These are phyloP conservation scores for Caprella mutica DNA, from an alignment of 2,888 invertebrate genomes.

Conservation along the genomic window DNA sequence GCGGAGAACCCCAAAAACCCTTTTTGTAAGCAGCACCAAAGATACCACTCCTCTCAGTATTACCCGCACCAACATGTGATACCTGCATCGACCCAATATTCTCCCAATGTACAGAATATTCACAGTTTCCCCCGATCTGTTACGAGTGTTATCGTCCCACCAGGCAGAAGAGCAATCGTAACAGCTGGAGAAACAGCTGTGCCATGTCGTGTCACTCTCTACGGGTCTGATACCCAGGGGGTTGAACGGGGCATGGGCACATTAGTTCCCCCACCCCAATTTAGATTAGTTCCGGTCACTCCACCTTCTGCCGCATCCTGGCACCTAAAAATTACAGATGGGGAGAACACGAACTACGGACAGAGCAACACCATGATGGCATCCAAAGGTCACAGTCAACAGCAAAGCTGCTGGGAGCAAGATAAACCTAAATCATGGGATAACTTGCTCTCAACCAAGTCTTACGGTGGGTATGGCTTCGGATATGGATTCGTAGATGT, in stretches of 20 bases:
- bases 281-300: conserved; percentile 2
- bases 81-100: conserved; percentile 15
- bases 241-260: conserved; percentile 2
- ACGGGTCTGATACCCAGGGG: conserved; percentile 1
- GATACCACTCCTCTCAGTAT: conserved; percentile 27
- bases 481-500: conserved; percentile 32
- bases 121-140: conserved; percentile 4
- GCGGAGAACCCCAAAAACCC: conserved; percentile 21
- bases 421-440: conserved; percentile 31
- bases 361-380: background rate
- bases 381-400: background rate
- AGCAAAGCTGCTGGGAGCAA: conserved; percentile 22
- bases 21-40: conserved; percentile 24
- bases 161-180: conserved; percentile 2
- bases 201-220: conserved; percentile 2
- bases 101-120: conserved; percentile 8
- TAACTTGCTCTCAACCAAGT: conserved; percentile 28
- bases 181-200: conserved; percentile 4
- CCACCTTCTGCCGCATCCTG: conserved; percentile 5
- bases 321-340: conserved; percentile 4
- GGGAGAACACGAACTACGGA: background rate
- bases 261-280: conserved; percentile 3
- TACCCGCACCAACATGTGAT: conserved; percentile 23
- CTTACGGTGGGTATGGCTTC: conserved; percentile 32
- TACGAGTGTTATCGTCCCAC: conserved; percentile 1